phyloP scores from a whole-genome alignment of 2,113 vertebrate species.

The Fukomys damarensis region DNA sequence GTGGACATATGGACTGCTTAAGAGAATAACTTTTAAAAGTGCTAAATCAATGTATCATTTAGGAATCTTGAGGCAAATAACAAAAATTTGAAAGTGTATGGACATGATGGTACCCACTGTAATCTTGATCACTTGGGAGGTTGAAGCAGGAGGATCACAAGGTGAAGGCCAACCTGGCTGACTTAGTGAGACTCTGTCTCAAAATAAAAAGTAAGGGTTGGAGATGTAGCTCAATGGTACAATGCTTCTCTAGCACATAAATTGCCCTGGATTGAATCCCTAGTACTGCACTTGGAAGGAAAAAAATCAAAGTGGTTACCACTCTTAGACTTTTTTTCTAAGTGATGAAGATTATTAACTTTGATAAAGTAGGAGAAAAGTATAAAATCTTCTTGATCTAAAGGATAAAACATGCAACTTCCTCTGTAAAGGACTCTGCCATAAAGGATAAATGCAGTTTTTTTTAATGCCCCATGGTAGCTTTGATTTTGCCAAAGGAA shows the following conservation, averaged over 20 bases:
- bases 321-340: slow-evolving; percentile 10
- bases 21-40: slow-evolving; percentile 30
- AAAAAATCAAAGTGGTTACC: background rate
- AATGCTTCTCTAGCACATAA: background rate
- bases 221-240: background rate
- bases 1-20: background rate
- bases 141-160: background rate
- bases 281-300: background rate
- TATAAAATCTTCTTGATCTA: slow-evolving; percentile 20
- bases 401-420: background rate
- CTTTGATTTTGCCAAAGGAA: slow-evolving; percentile 43
- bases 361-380: slow-evolving; percentile 54
- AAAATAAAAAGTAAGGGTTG: background rate
- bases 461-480: background rate
- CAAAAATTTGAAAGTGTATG: background rate
- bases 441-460: background rate
- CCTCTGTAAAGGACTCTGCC: background rate
- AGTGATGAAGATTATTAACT: slow-evolving; percentile 14
- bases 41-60: slow-evolving; percentile 15
- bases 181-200: background rate
- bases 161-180: background rate
- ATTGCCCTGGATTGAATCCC: background rate
- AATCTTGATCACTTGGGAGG: background rate
- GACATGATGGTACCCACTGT: background rate
- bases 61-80: slow-evolving; percentile 26